These are phyloP conservation scores for Calameuta filiformis DNA, from an alignment of 2,888 invertebrate species.

Conservation along the genomic window DNA sequence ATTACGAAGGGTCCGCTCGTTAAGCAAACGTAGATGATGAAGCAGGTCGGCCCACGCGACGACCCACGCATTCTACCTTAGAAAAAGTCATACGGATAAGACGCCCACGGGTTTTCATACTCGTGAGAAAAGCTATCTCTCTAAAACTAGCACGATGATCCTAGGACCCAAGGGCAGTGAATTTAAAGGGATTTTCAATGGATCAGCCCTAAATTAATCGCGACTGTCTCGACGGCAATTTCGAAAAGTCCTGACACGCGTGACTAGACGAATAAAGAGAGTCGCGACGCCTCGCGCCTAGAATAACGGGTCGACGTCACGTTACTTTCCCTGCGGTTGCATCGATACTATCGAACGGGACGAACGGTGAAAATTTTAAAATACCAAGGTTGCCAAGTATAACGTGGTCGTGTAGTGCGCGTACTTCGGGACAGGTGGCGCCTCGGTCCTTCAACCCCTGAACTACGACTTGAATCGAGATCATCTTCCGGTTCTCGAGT, in stretches of 20 bases:
- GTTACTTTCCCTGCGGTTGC: constrained; percentile 2
- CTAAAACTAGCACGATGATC: not conserved
- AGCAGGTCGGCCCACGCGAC: too few species aligned
- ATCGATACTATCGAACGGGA: not conserved
- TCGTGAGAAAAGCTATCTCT: too few species aligned
- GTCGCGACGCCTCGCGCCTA: not conserved
- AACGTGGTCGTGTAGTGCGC: too few species aligned
- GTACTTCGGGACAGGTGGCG: too few species aligned
- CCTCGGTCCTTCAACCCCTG: too few species aligned
- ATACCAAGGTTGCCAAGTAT: too few species aligned
- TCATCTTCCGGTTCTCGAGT: not conserved
- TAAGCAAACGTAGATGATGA: too few species aligned
- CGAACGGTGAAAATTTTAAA: not conserved
- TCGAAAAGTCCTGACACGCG: not conserved
- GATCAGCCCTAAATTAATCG: too few species aligned
- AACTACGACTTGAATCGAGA: too few species aligned
- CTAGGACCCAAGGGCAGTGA: not conserved
- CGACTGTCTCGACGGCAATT: too few species aligned
- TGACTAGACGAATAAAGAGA: not conserved
- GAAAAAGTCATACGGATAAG: too few species aligned
- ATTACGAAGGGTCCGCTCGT: not conserved
- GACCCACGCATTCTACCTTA: not conserved
- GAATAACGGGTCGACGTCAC: not conserved
- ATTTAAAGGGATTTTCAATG: not conserved
- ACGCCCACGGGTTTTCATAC: not conserved